These are phyloP conservation scores for Brienomyrus brachyistius DNA, from an alignment of 2,113 vertebrate genomes.

Conservation along the genomic window DNA sequence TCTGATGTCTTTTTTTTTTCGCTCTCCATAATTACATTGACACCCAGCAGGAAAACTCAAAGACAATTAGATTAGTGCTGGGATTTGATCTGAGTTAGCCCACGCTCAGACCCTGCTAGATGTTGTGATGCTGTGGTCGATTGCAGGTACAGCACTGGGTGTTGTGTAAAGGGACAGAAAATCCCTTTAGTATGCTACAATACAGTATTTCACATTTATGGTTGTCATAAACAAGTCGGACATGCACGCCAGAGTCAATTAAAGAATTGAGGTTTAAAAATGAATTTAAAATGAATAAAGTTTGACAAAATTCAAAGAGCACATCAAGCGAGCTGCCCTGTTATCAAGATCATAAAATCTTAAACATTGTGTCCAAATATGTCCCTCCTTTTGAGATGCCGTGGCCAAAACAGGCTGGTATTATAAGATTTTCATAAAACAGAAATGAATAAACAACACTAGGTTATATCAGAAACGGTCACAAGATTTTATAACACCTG, in stretches of 20 bases:
- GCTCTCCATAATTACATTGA: no score
- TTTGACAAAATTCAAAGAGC: not conserved
- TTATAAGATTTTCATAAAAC: not conserved
- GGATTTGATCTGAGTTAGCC: not conserved
- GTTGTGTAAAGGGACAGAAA: not conserved
- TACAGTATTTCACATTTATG: not conserved
- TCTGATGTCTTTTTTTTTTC: not conserved
- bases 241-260: not conserved
- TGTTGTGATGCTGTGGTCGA: not conserved
- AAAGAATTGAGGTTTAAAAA: not conserved
- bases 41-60: not conserved
- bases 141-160: not conserved
- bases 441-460: not conserved
- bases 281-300: not conserved
- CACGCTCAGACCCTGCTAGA: not conserved
- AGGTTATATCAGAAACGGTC: not conserved
- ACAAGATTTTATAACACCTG: not conserved
- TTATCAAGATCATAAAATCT: not conserved
- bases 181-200: not conserved
- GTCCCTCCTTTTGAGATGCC: not conserved
- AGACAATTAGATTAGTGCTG: not conserved
- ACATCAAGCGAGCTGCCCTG: not conserved
- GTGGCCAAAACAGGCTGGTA: not conserved
- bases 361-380: not conserved
- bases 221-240: not conserved